Conservation (phyloP, 2,113 vertebrate genomes). For the Ranitomeya variabilis region DNA sequence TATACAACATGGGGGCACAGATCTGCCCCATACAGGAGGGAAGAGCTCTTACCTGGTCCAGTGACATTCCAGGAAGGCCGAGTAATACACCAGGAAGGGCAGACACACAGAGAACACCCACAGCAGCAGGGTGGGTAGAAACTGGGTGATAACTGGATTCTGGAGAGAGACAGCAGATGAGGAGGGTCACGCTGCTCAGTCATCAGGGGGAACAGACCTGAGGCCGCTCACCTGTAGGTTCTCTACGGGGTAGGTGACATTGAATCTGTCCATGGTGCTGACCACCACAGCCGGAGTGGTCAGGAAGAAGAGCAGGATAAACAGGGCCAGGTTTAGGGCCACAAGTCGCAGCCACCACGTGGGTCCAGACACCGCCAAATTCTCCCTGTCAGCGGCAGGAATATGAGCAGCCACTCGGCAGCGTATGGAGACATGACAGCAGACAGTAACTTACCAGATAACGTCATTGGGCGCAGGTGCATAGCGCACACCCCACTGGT, state of each 20-base stretch:
- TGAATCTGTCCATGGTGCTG: conserved; percentile 98
- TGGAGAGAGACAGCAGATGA: conserved; percentile 61
- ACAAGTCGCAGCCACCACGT: conserved; percentile 91
- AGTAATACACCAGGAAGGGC: conserved; percentile 94
- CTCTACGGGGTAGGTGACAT: conserved; percentile 91
- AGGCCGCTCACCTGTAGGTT: conserved; percentile 78
- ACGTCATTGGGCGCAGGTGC: conserved; percentile 92
- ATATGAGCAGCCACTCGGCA: neutral
- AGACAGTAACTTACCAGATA: conserved; percentile 82
- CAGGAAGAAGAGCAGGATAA: conserved; percentile 96
- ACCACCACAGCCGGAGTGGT: conserved; percentile 96
- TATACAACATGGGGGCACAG: too few relatives aligned
- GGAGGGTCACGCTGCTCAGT: neutral
- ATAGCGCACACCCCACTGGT: conserved; percentile 81
- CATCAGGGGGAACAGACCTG: too few relatives aligned
- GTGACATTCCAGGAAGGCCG: conserved; percentile 90
- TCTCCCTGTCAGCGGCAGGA: conserved; percentile 79
- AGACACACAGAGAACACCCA: conserved; percentile 93
- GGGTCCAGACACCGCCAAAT: conserved; percentile 87
- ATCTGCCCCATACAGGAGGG: neutral
- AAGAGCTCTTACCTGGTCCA: conserved; percentile 88
- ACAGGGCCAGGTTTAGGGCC: conserved; percentile 90
- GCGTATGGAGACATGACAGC: neutral
- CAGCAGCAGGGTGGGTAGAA: conserved; percentile 91
- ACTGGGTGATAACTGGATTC: conserved; percentile 94